Conservation (phyloP, 2,113 vertebrate genomes). For the Lepisosteus osseus region DNA sequence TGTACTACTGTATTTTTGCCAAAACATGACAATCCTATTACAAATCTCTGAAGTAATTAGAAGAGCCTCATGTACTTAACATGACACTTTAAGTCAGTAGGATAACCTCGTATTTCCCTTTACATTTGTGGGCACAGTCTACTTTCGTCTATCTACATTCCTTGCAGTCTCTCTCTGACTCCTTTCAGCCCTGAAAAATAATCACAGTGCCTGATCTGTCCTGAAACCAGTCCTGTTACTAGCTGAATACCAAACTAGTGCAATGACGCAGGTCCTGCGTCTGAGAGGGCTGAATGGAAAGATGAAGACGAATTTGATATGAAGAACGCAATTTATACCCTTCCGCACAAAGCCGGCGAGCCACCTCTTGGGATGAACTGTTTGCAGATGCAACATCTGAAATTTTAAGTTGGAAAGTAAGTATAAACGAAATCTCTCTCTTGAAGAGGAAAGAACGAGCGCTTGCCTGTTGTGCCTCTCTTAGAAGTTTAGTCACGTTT, state of each 20-base stretch:
- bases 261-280: constrained; percentile 27
- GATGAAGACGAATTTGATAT: constrained; percentile 6
- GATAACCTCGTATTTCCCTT: too few relatives aligned
- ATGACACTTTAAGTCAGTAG: too few relatives aligned
- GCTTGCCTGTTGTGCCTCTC: neutral
- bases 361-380: neutral
- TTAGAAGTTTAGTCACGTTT: constrained; percentile 18
- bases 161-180: neutral
- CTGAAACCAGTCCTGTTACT: constrained; percentile 12
- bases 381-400: neutral
- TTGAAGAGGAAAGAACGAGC: too few relatives aligned
- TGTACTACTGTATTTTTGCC: too few relatives aligned
- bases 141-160: too few relatives aligned
- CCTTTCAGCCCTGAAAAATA: constrained; percentile 2
- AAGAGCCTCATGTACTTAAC: too few relatives aligned
- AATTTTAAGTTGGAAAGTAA: constrained; percentile 11
- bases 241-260: constrained; percentile 25
- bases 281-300: constrained; percentile 2
- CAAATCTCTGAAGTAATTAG: too few relatives aligned
- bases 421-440: neutral
- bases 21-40: too few relatives aligned
- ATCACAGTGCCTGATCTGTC: constrained; percentile 16
- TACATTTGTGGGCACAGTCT: too few relatives aligned
- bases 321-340: neutral
- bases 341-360: neutral